Base-by-base conservation (phyloP, 2,113 vertebrate genomes). In the Collichthys lucidus region DNA sequence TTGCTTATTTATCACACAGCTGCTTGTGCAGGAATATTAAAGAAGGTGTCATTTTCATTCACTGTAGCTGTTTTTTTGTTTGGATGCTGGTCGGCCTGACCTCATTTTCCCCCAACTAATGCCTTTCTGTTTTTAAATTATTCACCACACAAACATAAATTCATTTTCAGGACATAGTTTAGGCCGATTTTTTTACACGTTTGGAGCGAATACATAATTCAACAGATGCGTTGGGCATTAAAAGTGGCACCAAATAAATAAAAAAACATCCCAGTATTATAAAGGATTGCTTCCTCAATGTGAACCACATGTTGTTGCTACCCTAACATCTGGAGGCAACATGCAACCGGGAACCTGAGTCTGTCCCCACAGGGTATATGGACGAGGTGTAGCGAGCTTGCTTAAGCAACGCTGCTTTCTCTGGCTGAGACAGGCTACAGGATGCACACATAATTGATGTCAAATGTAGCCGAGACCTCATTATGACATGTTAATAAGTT, bases 401-500 rank as follows among this genome's bases (percentile, higher is more conserved):
- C n/a, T 73, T 46, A 6, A 53, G 80, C 72, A 49, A 55, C 52
- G 49, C 61, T 0, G 49, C 59, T 72, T 77, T 59, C 80, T 79
- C 71, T 20, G 50, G 53, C 63, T 31, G 74, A 86, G 68, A 53
- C 68, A 84, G 55, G 78, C 68, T 67, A 61, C 74, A 40, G 63
- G 86, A 86, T 61, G 75, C 70, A 81, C 70, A 81, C 47, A 71
- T 92, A 92, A 94, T 91, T 90, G 77, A 86, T 90, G 86, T 89
- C 87, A 89, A 90, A 89, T 49, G 75, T 85, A 79, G 65, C 78
- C 1, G 57, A 64, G 88, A 84, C 85, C 88, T 90, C 88, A 91
- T 91, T 89, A 90, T 75, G 91, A 91, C 89, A 86, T 57, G 82
- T 82, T 92, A 92, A 93, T 92, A 92, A 80, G 87, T 91, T 90